Conservation (phyloP, 1,140 invertebrate species). For the Littorina saxatilis region DNA sequence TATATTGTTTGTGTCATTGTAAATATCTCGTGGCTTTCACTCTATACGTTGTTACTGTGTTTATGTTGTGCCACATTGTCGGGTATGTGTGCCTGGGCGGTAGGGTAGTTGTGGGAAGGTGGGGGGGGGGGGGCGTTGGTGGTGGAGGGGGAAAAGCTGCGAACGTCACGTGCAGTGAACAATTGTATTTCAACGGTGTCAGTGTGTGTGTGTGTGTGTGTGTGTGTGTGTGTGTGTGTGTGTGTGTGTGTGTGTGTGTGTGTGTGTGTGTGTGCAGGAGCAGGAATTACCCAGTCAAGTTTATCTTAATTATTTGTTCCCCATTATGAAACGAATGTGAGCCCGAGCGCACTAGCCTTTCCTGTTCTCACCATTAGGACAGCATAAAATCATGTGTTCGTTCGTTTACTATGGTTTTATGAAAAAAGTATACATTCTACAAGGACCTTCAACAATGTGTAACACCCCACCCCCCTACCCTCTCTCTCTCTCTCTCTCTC, state of each 20-base stretch:
- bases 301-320: too few relatives aligned
- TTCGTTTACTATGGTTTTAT: neutral
- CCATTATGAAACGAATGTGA: too few relatives aligned
- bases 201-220: neutral
- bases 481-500: neutral
- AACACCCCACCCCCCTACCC: neutral
- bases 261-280: neutral
- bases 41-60: conserved; percentile 26
- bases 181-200: neutral
- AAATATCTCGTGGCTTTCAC: too few relatives aligned
- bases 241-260: neutral
- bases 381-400: too few relatives aligned
- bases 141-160: too few relatives aligned
- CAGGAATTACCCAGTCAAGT: neutral
- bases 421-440: neutral
- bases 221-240: conserved; percentile 13
- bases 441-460: neutral
- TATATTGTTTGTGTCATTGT: too few relatives aligned
- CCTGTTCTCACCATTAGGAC: too few relatives aligned
- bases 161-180: too few relatives aligned
- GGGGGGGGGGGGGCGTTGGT: neutral
- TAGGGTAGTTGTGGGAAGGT: conserved; percentile 36
- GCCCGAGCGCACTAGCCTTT: too few relatives aligned
- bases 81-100: conserved; percentile 3
- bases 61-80: conserved; percentile 14